A percentile compares a stretch with the other conserved stretches of the same genome.
Conservation (phyloP, 2,797 vertebrate species). For the Sebastes melanostomus region DNA sequence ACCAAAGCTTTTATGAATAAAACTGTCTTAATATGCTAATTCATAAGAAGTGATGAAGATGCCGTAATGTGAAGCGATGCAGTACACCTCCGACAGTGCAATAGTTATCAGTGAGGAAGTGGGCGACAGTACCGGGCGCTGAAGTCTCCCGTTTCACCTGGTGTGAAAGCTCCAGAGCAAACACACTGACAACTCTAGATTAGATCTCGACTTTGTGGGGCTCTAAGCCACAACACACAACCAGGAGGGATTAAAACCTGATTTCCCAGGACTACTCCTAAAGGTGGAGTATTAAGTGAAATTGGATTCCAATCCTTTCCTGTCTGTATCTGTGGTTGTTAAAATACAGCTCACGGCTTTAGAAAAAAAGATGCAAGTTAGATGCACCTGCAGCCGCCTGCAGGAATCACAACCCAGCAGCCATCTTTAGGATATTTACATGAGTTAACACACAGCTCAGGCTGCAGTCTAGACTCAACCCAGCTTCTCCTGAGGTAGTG, state of each 20-base stretch:
- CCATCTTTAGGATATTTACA: not conserved
- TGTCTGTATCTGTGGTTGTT: conserved; percentile 32
- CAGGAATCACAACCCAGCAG: not conserved
- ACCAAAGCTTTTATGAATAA: not conserved
- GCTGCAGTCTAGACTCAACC: not conserved
- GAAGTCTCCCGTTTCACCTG: not conserved
- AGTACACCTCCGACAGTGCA: not conserved
- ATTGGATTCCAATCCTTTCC: conserved; percentile 67
- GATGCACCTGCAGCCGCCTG: conserved; percentile 14
- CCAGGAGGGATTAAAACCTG: conserved; percentile 65
- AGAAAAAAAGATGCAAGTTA: not conserved
- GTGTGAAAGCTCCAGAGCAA: conserved; percentile 23
- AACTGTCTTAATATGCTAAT: not conserved
- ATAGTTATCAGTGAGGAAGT: not conserved
- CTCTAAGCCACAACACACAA: conserved; percentile 42
- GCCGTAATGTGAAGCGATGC: not conserved
- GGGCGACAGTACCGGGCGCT: not conserved
- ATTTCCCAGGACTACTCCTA: conserved; percentile 67
- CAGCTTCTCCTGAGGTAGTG: not conserved
- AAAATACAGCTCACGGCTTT: conserved; percentile 27
- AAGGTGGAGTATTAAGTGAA: conserved; percentile 66
- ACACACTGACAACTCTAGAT: conserved; percentile 47
- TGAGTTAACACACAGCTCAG: not conserved
- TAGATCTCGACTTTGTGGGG: conserved; percentile 52
- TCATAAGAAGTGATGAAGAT: not conserved